A percentile compares a stretch with the other conserved stretches of the same genome.
phyloP scores from a whole-genome alignment of 2,888 invertebrate species.

The Drosophila dives region DNA sequence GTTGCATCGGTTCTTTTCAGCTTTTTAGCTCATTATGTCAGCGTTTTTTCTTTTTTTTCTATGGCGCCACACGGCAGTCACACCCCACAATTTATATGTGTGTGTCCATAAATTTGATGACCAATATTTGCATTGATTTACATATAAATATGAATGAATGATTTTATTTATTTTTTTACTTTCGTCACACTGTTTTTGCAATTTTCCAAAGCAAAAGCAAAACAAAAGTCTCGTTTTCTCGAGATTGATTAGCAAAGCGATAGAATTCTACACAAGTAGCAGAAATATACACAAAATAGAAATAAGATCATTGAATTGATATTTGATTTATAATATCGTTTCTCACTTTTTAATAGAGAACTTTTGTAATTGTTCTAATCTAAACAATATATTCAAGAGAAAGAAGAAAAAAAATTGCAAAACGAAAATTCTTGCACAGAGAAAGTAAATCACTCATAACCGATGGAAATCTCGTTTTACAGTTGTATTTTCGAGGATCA shows the following conservation, averaged over 20 bases:
- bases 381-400: neutral
- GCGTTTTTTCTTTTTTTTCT: conserved; percentile 35
- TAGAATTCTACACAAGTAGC: neutral
- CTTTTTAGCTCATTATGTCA: conserved; percentile 57
- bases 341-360: neutral
- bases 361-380: neutral
- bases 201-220: neutral
- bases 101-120: conserved; percentile 40
- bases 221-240: neutral
- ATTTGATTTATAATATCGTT: neutral
- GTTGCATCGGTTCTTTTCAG: conserved; percentile 29
- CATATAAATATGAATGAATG: conserved; percentile 32
- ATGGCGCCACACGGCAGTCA: conserved; percentile 40
- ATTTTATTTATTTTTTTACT: neutral
- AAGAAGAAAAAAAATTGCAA: neutral
- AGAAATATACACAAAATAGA: neutral
- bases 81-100: conserved; percentile 32
- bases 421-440: neutral
- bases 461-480: neutral
- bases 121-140: conserved; percentile 57
- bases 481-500: neutral
- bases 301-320: neutral
- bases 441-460: neutral
- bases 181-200: neutral
- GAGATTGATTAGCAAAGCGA: neutral